Evolutionary conservation across 2,888 invertebrate genomes (phyloP).

Genomic region (Cyaniris semiargus): DNA sequence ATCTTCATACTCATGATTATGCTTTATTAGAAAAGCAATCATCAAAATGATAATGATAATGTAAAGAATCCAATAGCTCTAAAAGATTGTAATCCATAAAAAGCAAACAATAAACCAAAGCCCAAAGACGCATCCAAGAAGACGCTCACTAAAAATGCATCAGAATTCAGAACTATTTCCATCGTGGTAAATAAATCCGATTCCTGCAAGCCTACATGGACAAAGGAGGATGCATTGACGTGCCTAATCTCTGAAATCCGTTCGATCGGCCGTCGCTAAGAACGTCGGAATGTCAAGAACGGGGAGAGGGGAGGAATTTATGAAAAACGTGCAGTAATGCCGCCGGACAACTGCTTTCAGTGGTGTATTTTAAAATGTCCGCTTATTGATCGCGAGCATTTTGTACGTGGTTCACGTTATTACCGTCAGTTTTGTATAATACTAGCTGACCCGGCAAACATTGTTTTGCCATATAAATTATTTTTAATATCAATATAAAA

Average conservation of each 20-base stretch:
- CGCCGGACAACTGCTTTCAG: constrained; percentile 35
- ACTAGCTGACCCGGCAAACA: too few relatives aligned
- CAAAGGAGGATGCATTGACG: constrained; percentile 60
- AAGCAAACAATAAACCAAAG: background rate
- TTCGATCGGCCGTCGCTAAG: constrained; percentile 44
- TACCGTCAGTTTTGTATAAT: background rate
- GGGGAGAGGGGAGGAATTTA: constrained; percentile 41
- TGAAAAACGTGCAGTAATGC: constrained; percentile 42
- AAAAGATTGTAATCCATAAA: background rate
- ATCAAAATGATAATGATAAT: background rate
- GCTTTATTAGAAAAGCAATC: background rate
- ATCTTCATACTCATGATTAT: background rate
- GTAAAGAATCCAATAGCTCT: background rate
- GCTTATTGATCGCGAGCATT: constrained; percentile 9
- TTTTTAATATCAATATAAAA: too few relatives aligned
- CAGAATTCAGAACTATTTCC: constrained; percentile 5
- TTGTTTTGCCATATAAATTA: too few relatives aligned
- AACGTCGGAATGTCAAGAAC: constrained; percentile 38
- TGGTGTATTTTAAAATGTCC: constrained; percentile 25
- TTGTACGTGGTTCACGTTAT: background rate
- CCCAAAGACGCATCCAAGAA: background rate
- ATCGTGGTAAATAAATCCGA: constrained; percentile 30
- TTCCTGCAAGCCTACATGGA: constrained; percentile 39
- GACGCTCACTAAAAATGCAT: constrained; percentile 1
- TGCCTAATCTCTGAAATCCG: constrained; percentile 68